Evolutionary conservation across 2,113 vertebrate genomes (phyloP).

Genomic region (Chloebia gouldiae): DNA sequence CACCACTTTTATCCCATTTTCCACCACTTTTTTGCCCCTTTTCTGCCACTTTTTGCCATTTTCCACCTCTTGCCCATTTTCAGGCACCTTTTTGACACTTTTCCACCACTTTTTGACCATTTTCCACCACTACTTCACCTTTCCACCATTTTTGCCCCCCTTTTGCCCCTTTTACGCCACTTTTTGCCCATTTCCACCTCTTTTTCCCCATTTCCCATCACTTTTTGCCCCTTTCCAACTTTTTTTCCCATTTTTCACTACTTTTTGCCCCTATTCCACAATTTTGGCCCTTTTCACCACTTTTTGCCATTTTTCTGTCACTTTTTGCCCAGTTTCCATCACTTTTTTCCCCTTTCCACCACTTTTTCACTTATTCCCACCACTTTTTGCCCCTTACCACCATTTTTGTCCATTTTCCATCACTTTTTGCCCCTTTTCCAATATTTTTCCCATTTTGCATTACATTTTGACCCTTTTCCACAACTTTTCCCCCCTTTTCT

Average conservation of each 20-base stretch:
- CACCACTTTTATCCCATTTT: not conserved
- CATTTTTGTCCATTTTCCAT: not conserved
- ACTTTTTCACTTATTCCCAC: not conserved
- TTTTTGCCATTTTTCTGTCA: not conserved
- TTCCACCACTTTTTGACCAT: not conserved
- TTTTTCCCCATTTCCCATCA: not conserved
- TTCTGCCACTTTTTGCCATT: not conserved
- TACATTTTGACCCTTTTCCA: no score
- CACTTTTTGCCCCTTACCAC: not conserved
- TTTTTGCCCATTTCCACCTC: no score
- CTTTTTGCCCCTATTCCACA: no score
- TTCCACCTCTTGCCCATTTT: not conserved
- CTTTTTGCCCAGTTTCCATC: not conserved
- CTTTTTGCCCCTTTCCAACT: no score
- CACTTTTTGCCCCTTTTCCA: not conserved
- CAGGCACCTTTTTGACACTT: no score
- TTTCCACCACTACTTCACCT: no score
- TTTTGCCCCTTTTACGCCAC: not conserved
- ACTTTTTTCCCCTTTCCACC: no score
- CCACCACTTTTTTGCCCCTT: fast-evolving
- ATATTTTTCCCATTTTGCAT: not conserved
- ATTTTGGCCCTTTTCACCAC: not conserved
- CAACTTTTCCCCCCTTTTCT: not conserved
- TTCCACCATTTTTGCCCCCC: not conserved
- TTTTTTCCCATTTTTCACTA: no score